Evolutionary conservation across 2,113 vertebrate genomes (phyloP).

Genomic region (Podilymbus podiceps): DNA sequence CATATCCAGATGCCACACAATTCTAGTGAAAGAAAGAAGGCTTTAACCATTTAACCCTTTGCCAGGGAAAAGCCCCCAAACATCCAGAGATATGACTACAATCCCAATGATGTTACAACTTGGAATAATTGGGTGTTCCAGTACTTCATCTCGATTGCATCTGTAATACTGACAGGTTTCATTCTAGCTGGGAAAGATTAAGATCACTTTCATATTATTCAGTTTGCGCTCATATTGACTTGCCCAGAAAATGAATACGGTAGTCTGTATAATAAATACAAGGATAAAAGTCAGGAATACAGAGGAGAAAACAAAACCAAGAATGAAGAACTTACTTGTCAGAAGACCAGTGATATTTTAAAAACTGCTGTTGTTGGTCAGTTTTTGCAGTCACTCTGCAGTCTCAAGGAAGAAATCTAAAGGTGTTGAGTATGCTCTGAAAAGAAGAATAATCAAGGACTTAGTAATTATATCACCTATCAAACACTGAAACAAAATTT

Average conservation of each 20-base stretch:
- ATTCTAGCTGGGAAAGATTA: background rate
- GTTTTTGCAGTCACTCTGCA: background rate
- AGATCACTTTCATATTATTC: background rate
- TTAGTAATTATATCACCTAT: background rate
- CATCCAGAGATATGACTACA: background rate
- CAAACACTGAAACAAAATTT: background rate
- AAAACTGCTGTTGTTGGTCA: background rate
- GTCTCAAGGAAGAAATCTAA: background rate
- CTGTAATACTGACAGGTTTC: background rate
- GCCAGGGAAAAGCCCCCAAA: background rate
- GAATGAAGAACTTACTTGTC: conserved; percentile 31
- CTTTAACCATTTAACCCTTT: background rate
- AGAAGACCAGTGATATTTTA: background rate
- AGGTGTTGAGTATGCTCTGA: conserved; percentile 7
- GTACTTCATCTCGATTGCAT: background rate
- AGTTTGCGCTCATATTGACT: background rate
- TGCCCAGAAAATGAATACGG: background rate
- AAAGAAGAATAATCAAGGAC: background rate
- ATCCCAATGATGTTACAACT: background rate
- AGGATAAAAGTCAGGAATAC: background rate
- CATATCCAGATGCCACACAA: background rate
- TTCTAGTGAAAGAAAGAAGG: background rate
- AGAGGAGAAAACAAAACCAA: background rate
- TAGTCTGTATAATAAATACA: background rate
- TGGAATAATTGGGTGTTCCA: background rate